Evolutionary conservation across 2,113 vertebrate genomes (phyloP).

Genomic region (Butorides virescens): DNA sequence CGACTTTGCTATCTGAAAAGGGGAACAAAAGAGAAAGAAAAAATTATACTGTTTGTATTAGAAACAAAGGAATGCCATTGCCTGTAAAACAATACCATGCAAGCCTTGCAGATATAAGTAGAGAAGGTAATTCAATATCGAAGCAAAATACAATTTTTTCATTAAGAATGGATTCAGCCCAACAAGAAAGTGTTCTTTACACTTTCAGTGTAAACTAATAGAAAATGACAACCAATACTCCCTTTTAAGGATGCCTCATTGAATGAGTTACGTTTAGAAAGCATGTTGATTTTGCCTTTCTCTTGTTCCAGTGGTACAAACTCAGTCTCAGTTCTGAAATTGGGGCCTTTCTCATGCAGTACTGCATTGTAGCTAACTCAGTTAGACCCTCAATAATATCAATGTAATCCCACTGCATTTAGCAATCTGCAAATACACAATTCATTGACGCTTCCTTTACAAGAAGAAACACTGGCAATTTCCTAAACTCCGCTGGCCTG

Average conservation of each 20-base stretch:
- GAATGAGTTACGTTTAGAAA: neutral
- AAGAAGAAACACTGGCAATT: neutral
- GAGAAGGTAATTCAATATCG: neutral
- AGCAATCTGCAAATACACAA: neutral
- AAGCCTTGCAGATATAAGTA: neutral
- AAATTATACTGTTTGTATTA: neutral
- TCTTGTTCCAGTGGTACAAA: neutral
- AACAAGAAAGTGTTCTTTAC: neutral
- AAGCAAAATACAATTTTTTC: neutral
- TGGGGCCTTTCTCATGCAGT: neutral
- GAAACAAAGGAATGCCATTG: neutral
- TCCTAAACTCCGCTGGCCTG: neutral
- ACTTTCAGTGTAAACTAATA: neutral
- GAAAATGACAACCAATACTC: neutral
- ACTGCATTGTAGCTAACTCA: neutral
- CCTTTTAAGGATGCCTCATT: neutral
- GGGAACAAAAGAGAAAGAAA: neutral
- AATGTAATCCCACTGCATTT: neutral
- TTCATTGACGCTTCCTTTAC: neutral
- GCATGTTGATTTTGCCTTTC: neutral
- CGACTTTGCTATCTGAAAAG: neutral
- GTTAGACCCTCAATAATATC: neutral
- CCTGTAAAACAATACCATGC: neutral
- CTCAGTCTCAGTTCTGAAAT: neutral
- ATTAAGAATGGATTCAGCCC: neutral